A percentile compares a stretch with the other conserved stretches of the same genome.
These are phyloP conservation scores for Metridium senile DNA, from an alignment of 92 coral and sea anemone genomes.

Conservation along the genomic window DNA sequence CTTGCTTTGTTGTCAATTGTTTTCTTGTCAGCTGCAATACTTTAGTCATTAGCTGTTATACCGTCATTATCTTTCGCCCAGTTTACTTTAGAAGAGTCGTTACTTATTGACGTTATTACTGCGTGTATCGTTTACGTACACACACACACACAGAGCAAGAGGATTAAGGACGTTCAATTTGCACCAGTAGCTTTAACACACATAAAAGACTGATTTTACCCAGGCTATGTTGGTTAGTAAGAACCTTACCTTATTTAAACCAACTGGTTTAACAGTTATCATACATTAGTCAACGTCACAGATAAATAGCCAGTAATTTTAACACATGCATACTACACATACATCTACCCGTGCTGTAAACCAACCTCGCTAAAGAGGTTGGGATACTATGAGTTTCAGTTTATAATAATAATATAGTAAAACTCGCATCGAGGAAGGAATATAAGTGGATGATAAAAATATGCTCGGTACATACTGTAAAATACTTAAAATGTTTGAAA, in stretches of 20 bases:
- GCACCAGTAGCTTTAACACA: conserved; percentile 43
- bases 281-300: not conserved
- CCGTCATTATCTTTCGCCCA: not conserved
- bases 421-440: conserved; percentile 14
- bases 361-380: not conserved
- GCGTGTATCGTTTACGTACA: not conserved
- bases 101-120: not conserved
- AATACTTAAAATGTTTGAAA: conserved; percentile 3
- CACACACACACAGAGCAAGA: not conserved
- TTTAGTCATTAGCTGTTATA: not conserved
- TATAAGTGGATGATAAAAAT: conserved; percentile 8
- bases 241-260: conserved; percentile 21
- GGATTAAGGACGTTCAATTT: not conserved
- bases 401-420: not conserved
- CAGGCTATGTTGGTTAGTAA: conserved; percentile 10
- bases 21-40: not conserved
- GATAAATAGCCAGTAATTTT: not conserved
- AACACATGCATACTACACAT: not conserved
- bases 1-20: conserved; percentile 26
- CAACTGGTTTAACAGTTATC: conserved; percentile 5
- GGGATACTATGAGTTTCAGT: conserved; percentile 10
- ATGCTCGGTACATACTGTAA: not conserved
- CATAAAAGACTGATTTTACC: conserved; percentile 13
- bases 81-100: not conserved
- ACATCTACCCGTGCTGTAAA: not conserved